Conservation (phyloP, 2,113 vertebrate species). For the Thunnus thynnus region DNA sequence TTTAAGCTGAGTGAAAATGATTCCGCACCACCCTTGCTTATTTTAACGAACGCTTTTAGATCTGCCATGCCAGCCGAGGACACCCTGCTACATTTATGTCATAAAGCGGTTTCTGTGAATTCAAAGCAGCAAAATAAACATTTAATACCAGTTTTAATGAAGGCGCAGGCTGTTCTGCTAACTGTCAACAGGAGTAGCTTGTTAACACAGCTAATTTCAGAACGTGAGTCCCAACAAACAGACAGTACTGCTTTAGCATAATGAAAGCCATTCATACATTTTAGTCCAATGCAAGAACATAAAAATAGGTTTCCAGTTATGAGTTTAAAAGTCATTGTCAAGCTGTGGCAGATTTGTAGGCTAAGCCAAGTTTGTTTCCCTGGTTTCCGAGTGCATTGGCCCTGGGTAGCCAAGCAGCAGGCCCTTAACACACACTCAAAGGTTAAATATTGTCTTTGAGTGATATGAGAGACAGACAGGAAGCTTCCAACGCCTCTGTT, state of each 20-base stretch:
- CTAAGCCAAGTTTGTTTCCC: not conserved
- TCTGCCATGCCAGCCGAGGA: not conserved
- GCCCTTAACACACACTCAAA: constrained; percentile 34
- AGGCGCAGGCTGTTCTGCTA: constrained; percentile 33
- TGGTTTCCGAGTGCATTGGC: constrained; percentile 25
- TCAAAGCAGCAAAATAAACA: constrained; percentile 23
- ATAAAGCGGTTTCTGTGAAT: constrained; percentile 14
- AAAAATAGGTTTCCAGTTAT: not conserved
- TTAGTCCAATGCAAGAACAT: not conserved
- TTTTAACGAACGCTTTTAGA: constrained; percentile 4
- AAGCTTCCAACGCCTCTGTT: constrained; percentile 50
- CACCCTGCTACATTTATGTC: constrained; percentile 5
- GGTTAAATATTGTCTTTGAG: constrained; percentile 75
- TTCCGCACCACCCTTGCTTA: not conserved
- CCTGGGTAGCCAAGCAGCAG: constrained; percentile 37
- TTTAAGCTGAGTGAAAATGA: not conserved
- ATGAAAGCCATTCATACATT: not conserved
- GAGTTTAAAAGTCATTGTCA: not conserved
- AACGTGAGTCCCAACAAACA: not conserved
- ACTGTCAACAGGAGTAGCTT: constrained; percentile 28
- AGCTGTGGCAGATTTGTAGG: not conserved
- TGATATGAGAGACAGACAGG: constrained; percentile 37
- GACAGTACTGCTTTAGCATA: not conserved
- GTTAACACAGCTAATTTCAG: not conserved
- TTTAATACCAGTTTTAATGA: constrained; percentile 19